Percentiles rank a stretch among this genome's conserved stretches.
phyloP scores from a whole-genome alignment of 1,140 invertebrate genomes.

The Tetranychus cinnabarinus region DNA sequence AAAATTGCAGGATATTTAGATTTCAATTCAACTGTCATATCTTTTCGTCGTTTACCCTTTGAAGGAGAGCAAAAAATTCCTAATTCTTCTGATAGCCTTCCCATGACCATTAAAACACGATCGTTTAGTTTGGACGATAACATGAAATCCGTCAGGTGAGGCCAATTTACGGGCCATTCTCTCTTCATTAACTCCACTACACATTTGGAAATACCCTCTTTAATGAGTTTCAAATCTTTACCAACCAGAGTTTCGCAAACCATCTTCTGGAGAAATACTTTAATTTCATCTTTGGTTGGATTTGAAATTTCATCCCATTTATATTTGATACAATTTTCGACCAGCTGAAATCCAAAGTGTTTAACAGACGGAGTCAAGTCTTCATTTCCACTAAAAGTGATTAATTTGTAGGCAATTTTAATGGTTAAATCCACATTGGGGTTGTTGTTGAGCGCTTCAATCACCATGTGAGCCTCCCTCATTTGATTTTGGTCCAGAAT shows the following conservation, averaged over 20 bases:
- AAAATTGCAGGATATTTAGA: not conserved
- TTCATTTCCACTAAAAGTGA: not conserved
- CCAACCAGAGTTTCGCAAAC: not conserved
- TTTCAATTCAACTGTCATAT: conserved; percentile 1
- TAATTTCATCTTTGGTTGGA: not conserved
- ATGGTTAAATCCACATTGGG: not conserved
- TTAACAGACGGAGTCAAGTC: not conserved
- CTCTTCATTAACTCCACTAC: conserved; percentile 82
- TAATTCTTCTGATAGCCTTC: conserved; percentile 68
- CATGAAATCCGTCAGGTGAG: conserved; percentile 28
- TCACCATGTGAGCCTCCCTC: not conserved
- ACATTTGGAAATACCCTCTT: conserved; percentile 60
- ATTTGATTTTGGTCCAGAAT: not conserved
- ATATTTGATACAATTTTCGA: not conserved
- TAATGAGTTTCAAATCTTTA: not conserved
- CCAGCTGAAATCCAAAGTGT: not conserved
- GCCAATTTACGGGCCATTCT: conserved; percentile 90
- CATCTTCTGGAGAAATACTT: not conserved
- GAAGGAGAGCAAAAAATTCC: conserved; percentile 38
- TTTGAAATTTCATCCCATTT: not conserved
- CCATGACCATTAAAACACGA: conserved; percentile 55
- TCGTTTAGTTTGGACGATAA: conserved; percentile 34
- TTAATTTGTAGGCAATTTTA: not conserved
- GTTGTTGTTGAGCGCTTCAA: not conserved
- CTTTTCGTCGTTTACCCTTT: not conserved